Evolutionary conservation across 2,888 invertebrate genomes (phyloP).

Genomic region (Theodoxus fluviatilis): DNA sequence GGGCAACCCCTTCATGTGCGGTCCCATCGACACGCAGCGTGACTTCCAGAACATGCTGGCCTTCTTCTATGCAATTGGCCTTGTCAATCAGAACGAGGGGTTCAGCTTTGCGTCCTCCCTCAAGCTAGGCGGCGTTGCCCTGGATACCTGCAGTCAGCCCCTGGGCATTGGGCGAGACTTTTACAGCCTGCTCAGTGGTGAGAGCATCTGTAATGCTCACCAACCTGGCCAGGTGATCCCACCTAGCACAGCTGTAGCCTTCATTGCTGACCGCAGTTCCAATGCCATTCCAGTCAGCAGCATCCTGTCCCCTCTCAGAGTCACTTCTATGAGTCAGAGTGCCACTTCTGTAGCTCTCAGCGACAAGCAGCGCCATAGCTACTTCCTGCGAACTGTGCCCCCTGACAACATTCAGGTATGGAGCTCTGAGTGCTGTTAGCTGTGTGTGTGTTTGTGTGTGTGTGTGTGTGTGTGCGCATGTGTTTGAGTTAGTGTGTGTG

Average conservation of each 20-base stretch:
- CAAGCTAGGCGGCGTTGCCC: slow-evolving; percentile 60
- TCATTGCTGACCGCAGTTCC: slow-evolving; percentile 54
- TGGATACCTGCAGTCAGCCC: slow-evolving; percentile 63
- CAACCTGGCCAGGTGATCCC: slow-evolving; percentile 42
- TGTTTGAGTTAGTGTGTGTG: slow-evolving; percentile 13
- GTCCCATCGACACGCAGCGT: slow-evolving; percentile 54
- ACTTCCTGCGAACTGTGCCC: slow-evolving; percentile 58
- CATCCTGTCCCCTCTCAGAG: slow-evolving; percentile 54
- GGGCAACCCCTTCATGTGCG: slow-evolving; percentile 60
- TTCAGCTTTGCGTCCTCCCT: slow-evolving; percentile 41
- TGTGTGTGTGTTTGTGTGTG: background rate
- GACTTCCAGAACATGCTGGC: slow-evolving; percentile 65
- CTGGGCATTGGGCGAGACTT: slow-evolving; percentile 60
- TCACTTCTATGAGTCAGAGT: slow-evolving; percentile 61
- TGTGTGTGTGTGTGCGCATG: background rate
- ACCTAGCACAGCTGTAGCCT: slow-evolving; percentile 56
- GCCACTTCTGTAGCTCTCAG: slow-evolving; percentile 56
- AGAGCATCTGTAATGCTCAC: slow-evolving; percentile 55
- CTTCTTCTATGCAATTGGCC: slow-evolving; percentile 64
- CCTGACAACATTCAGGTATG: slow-evolving; percentile 54
- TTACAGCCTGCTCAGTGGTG: slow-evolving; percentile 62
- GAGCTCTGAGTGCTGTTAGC: slow-evolving; percentile 10
- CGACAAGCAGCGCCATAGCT: slow-evolving; percentile 44
- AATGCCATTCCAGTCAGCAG: slow-evolving; percentile 55
- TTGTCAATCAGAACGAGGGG: slow-evolving; percentile 57